phyloP scores from a whole-genome alignment of 2,888 invertebrate species.

The Sinelater perroti region DNA sequence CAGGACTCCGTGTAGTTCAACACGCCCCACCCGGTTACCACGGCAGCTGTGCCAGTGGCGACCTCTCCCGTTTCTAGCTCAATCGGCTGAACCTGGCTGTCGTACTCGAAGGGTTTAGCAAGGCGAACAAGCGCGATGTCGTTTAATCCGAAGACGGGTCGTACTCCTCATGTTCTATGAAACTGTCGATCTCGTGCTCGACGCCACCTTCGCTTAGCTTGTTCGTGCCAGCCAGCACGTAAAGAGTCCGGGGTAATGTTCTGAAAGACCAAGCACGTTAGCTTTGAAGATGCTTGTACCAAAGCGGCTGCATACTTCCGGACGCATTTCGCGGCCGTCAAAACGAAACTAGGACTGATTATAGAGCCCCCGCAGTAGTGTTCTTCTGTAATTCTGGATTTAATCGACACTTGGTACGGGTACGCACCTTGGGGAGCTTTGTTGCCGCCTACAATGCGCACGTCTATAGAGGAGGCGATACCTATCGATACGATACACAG shows the following conservation, averaged over 20 bases:
- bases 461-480: too few relatives aligned
- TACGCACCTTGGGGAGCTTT: slow-evolving; percentile 64
- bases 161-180: neutral
- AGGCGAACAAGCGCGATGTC: slow-evolving; percentile 63
- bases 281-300: neutral
- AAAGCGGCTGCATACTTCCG: neutral
- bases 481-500: too few relatives aligned
- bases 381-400: neutral
- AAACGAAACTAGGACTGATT: neutral
- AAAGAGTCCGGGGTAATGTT: neutral
- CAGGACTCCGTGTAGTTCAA: slow-evolving; percentile 63
- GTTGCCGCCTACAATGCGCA: slow-evolving; percentile 64
- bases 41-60: slow-evolving; percentile 53
- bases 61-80: slow-evolving; percentile 55
- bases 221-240: neutral
- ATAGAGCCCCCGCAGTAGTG: slow-evolving; percentile 12
- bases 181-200: neutral
- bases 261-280: neutral
- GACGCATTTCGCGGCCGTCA: slow-evolving; percentile 8
- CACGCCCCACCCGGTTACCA: slow-evolving; percentile 47
- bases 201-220: neutral
- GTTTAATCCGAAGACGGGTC: neutral
- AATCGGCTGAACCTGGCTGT: slow-evolving; percentile 57
- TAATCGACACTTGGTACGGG: slow-evolving; percentile 56
- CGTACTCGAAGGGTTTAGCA: slow-evolving; percentile 54